Conservation (phyloP, 2,888 invertebrate species). For the Himalopsyche anomala region DNA sequence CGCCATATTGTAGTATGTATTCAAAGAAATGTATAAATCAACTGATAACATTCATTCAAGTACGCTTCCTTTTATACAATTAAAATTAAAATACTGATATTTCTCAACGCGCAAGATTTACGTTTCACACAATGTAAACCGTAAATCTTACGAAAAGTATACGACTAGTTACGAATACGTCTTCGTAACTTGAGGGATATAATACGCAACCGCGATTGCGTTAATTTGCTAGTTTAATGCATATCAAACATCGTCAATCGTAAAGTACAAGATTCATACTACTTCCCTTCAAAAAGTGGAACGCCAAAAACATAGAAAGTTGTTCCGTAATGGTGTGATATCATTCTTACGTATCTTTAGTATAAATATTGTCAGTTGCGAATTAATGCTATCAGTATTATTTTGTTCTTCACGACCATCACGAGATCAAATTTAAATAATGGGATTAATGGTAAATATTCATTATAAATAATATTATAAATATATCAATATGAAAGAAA, state of each 20-base stretch:
- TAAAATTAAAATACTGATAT: background rate
- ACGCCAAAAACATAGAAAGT: background rate
- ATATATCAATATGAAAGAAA: too few species aligned
- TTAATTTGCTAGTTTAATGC: background rate
- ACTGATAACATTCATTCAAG: background rate
- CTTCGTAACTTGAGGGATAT: background rate
- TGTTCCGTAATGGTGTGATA: background rate
- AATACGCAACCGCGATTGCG: background rate
- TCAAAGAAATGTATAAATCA: background rate
- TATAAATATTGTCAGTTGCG: background rate
- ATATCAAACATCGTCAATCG: background rate
- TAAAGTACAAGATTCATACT: background rate
- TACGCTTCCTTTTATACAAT: background rate
- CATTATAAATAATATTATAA: background rate
- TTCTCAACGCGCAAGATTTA: background rate
- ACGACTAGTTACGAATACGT: background rate
- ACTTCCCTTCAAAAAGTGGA: background rate
- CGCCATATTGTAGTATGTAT: background rate
- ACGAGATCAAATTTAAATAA: background rate
- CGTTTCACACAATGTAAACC: background rate
- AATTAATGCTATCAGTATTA: background rate
- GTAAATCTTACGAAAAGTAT: constrained; percentile 8
- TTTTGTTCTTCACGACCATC: background rate
- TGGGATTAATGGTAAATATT: background rate
- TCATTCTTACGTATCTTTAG: background rate